phyloP scores from a whole-genome alignment of 1,140 invertebrate species.

The Pomacea maculata region DNA sequence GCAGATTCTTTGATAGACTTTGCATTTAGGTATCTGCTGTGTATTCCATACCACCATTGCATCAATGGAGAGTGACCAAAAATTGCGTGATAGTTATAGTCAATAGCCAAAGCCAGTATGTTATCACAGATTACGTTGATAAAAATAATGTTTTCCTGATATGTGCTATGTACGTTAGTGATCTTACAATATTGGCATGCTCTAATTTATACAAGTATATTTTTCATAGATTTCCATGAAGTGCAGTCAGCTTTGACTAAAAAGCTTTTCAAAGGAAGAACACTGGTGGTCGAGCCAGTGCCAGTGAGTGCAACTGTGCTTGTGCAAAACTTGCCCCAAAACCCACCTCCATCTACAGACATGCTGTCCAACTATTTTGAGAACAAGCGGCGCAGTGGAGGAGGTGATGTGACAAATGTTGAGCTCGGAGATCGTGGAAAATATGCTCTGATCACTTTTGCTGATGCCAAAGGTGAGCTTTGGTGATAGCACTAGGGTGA shows the following conservation, averaged over 20 bases:
- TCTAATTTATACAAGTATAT: not conserved
- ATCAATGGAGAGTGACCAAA: too few species aligned
- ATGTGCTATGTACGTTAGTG: too few species aligned
- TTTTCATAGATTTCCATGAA: not conserved
- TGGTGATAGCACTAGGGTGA: too few species aligned
- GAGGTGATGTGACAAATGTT: constrained; percentile 27
- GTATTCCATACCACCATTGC: too few species aligned
- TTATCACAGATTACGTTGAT: too few species aligned
- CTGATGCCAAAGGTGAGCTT: not conserved
- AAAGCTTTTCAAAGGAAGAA: constrained; percentile 3
- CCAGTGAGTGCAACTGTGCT: constrained; percentile 11
- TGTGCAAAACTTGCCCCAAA: not conserved
- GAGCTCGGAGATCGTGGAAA: not conserved
- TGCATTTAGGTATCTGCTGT: too few species aligned
- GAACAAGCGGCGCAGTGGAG: constrained; percentile 31
- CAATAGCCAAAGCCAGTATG: too few species aligned
- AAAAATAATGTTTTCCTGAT: too few species aligned
- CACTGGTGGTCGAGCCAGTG: not conserved
- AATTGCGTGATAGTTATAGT: too few species aligned
- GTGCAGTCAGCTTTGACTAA: constrained; percentile 2
- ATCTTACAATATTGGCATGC: too few species aligned
- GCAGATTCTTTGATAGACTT: too few species aligned
- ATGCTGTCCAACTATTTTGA: constrained; percentile 34
- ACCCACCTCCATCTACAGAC: constrained; percentile 7
- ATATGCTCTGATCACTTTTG: constrained; percentile 22